These are phyloP conservation scores for Bucorvus abyssinicus DNA, from an alignment of 2,797 vertebrate genomes.

Conservation along the genomic window DNA sequence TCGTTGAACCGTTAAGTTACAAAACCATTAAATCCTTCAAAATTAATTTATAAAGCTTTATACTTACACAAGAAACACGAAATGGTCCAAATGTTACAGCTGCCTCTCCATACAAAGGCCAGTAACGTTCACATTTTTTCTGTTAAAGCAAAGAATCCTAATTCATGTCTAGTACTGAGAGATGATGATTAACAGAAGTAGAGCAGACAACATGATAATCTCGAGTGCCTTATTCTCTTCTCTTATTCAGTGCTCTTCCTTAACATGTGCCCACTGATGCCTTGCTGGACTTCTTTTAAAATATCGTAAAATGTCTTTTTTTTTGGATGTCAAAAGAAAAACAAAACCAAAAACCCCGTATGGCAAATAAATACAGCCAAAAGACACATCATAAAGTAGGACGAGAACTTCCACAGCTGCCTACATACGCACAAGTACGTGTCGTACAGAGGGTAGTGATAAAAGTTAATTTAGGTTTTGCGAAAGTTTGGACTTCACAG, in stretches of 20 bases:
- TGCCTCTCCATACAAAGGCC: conserved; percentile 86
- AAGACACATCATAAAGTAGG: background rate
- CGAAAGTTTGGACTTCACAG: background rate
- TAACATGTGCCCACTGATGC: background rate
- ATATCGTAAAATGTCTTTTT: background rate
- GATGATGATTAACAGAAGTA: background rate
- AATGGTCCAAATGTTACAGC: conserved; percentile 90
- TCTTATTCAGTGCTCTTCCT: background rate
- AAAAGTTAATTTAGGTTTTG: background rate
- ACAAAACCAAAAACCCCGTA: background rate
- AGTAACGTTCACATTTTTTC: conserved; percentile 99
- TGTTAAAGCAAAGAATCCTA: conserved; percentile 69
- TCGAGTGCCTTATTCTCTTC: background rate
- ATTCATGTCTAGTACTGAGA: background rate
- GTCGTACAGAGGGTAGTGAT: background rate
- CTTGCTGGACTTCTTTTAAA: background rate
- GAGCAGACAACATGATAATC: background rate
- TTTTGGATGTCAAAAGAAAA: background rate
- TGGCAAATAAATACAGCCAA: background rate
- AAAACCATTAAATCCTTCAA: background rate
- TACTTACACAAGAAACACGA: conserved; percentile 95
- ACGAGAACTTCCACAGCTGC: background rate
- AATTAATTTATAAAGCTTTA: conserved; percentile 9
- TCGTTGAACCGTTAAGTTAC: background rate
- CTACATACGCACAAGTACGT: fast-evolving